Conservation (phyloP, 2,888 invertebrate genomes). For the Ectemnius lituratus region DNA sequence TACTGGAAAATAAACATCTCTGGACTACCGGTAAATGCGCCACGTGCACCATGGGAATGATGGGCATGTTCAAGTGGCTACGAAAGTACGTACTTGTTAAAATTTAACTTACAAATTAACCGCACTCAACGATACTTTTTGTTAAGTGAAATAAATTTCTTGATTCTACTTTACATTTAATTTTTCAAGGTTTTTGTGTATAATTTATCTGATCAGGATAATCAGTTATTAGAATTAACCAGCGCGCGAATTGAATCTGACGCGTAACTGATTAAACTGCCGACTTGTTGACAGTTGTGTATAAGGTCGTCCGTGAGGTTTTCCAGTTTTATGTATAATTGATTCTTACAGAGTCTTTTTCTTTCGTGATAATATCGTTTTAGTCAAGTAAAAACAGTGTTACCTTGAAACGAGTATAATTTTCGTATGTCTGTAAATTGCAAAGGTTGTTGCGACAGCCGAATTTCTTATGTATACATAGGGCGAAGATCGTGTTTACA, state of each 20-base stretch:
- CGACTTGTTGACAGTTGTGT: neutral
- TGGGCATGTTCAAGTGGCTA: constrained; percentile 71
- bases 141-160: neutral
- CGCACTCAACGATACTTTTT: neutral
- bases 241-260: no score
- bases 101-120: neutral
- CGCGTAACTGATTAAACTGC: neutral
- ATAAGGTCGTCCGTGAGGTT: neutral
- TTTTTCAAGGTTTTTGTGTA: no score
- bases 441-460: no score
- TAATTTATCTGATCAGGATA: no score
- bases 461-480: neutral
- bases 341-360: no score
- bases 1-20: constrained; percentile 22
- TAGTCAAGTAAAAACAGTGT: no score
- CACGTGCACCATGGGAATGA: constrained; percentile 68
- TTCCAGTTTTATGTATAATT: no score
- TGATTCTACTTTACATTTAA: neutral
- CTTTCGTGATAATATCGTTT: no score
- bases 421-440: no score
- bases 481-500: no score
- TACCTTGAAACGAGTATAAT: no score
- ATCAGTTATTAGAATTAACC: no score
- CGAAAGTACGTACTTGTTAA: constrained; percentile 64
- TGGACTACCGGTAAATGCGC: constrained; percentile 39